Evolutionary conservation across 1,140 invertebrate species (phyloP).

Genomic region (Danaus melanippus): DNA sequence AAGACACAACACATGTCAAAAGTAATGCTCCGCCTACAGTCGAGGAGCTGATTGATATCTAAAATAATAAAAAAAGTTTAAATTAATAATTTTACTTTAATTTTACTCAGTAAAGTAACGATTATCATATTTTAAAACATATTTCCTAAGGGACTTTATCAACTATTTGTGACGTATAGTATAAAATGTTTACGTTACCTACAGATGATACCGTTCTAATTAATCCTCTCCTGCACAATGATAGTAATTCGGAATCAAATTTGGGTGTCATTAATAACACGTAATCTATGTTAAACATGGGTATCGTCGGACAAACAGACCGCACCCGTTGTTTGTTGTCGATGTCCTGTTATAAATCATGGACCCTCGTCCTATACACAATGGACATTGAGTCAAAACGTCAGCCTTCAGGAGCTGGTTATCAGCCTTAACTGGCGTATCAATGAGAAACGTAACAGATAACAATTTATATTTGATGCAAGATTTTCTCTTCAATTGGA

Average conservation of each 20-base stretch:
- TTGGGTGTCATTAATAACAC: conserved; percentile 23
- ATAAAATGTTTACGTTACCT: too few species aligned
- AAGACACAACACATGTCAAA: too few species aligned
- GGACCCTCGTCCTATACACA: conserved; percentile 56
- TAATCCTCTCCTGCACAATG: background rate
- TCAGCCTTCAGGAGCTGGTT: conserved; percentile 26
- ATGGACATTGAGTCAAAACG: conserved; percentile 46
- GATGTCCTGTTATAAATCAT: conserved; percentile 53
- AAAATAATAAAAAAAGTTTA: too few species aligned
- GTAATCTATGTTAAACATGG: conserved; percentile 24
- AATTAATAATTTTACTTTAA: too few species aligned
- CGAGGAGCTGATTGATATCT: too few species aligned
- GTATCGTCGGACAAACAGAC: conserved; percentile 26
- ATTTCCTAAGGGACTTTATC: too few species aligned
- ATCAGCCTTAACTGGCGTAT: conserved; percentile 19
- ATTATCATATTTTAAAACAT: too few species aligned
- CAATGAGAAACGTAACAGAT: conserved; percentile 14
- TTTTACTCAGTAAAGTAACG: too few species aligned
- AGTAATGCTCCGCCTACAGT: too few species aligned
- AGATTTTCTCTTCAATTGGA: background rate
- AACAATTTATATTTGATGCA: too few species aligned
- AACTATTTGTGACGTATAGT: too few species aligned
- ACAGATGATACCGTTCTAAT: too few species aligned
- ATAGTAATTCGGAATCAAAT: conserved; percentile 13
- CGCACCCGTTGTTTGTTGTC: conserved; percentile 38